Evolutionary conservation across 2,113 vertebrate species (phyloP).

Genomic region (Turnix velox): DNA sequence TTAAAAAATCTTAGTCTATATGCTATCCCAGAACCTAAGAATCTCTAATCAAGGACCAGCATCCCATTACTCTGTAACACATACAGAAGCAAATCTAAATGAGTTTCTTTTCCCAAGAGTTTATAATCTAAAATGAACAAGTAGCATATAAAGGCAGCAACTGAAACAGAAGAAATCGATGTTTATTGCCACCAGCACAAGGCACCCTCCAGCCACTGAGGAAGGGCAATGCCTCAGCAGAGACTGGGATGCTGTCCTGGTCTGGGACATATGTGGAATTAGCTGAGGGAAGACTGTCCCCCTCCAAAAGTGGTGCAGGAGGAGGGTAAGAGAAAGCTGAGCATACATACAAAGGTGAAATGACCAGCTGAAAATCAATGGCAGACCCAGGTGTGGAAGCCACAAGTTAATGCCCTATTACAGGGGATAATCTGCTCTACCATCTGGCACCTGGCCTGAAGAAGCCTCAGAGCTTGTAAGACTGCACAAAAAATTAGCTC

Average conservation of each 20-base stretch:
- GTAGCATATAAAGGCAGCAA: background rate
- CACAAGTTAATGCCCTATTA: background rate
- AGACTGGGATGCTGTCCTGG: background rate
- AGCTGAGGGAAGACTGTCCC: background rate
- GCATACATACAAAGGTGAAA: background rate
- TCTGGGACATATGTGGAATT: background rate
- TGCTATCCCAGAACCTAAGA: background rate
- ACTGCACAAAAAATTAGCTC: background rate
- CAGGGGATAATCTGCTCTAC: background rate
- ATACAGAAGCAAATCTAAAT: background rate
- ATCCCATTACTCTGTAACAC: background rate
- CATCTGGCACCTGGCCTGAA: background rate
- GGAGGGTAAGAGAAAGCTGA: background rate
- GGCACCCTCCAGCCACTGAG: background rate
- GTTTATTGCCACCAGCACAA: background rate
- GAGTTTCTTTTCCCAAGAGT: background rate
- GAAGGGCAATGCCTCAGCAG: background rate
- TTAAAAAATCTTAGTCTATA: background rate
- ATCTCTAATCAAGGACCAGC: background rate
- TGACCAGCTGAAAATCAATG: background rate
- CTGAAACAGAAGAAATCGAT: background rate
- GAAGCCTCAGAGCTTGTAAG: background rate
- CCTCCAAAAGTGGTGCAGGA: background rate
- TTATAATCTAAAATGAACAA: background rate
- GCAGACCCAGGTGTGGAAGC: background rate